Evolutionary conservation across 2,797 vertebrate genomes (phyloP), one percentile per base, ranked within the genome.

Genomic region (Decapterus maruadsi): DNA sequence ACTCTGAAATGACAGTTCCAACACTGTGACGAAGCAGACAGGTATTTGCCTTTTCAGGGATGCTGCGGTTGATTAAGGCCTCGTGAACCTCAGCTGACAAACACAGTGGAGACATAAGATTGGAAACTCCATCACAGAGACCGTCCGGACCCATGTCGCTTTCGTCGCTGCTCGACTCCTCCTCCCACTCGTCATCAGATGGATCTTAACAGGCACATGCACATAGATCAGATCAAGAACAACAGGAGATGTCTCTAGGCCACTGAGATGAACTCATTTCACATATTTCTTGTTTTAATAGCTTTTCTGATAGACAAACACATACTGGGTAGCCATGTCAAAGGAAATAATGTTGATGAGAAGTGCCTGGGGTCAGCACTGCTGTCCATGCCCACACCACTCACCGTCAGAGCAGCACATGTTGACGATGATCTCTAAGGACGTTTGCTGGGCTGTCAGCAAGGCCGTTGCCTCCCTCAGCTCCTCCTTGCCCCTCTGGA

Each of bases 361-460:
- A 72, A 69, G 17, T 13, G 84, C 89, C 76, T 0, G 40, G 65
- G 84, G 84, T 85, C 83, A 85, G 74, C 88, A 55, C 68, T 75
- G 83, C 76, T 77, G 86, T 86, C 87, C 38, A 0, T 79, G 87
- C 64, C 84, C 75, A 26, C 65, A 68, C 75, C 66, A 92, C 97
- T 81, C 90, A 99, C 98, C 98, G 81, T 99, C 98, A 34, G 88
- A 96, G 91, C 96, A 99, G 95, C 98, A 99, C 97, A 99, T 96
- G 93, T 99, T 99, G 90, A 99, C 98, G 45, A 99, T 96, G 87
- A 99, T 96, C 91, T 99, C 98, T 87, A 99, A 92, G 42, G 98
- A 97, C 4, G 97, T 98, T 92, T 99, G 98, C 93, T 99, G 98
- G 75, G 98, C 97, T 56, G 94, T 95, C 90, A 99, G 94, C 91